Evolutionary conservation across 2,797 vertebrate species (phyloP).

Genomic region (Knipowitschia caucasica): DNA sequence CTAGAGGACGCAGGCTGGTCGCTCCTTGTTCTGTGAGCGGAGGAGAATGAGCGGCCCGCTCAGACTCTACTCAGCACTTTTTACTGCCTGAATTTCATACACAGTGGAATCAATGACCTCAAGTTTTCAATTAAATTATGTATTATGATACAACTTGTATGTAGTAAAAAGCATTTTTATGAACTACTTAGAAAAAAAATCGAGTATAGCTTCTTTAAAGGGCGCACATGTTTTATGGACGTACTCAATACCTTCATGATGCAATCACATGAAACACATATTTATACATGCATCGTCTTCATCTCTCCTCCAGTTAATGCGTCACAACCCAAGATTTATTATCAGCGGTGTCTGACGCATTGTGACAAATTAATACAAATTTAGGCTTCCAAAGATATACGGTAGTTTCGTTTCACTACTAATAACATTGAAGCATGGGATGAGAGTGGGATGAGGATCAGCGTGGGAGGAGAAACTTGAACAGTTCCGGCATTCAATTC

Average conservation of each 20-base stretch:
- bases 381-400: conserved; percentile 12
- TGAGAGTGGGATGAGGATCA: conserved; percentile 12
- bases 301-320: not conserved
- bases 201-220: too few relatives aligned
- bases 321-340: not conserved
- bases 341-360: conserved; percentile 6
- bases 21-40: too few relatives aligned
- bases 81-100: too few relatives aligned
- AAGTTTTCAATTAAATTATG: too few relatives aligned
- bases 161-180: not conserved
- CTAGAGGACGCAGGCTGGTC: too few relatives aligned
- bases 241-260: not conserved
- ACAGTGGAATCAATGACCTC: too few relatives aligned
- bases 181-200: not conserved
- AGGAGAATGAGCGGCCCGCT: too few relatives aligned
- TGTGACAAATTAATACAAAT: conserved; percentile 19
- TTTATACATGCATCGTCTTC: not conserved
- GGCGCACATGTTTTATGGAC: too few relatives aligned
- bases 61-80: too few relatives aligned
- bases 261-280: conserved; percentile 3
- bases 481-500: conserved; percentile 17
- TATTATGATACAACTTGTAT: too few relatives aligned
- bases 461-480: conserved; percentile 26
- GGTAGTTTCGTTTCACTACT: conserved; percentile 9
- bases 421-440: conserved; percentile 8